phyloP scores from a whole-genome alignment of 2,797 vertebrate genomes.

The Merluccius polli region DNA sequence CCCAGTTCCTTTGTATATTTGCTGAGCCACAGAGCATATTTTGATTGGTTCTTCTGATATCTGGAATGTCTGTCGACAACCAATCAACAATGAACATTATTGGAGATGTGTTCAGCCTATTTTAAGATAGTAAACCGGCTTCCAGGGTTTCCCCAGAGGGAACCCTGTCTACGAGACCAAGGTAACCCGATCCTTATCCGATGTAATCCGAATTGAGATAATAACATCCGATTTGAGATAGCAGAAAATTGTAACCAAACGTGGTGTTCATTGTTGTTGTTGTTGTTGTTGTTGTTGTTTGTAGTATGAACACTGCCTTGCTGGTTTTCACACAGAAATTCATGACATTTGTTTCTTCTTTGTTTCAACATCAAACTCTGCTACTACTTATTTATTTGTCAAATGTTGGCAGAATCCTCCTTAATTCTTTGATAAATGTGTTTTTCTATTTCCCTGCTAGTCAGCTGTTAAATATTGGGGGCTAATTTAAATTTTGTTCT shows the following conservation, averaged over 20 bases:
- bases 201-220: background rate
- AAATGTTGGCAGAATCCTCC: background rate
- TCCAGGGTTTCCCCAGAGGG: background rate
- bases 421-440: background rate
- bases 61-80: background rate
- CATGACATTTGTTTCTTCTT: background rate
- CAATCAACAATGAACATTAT: background rate
- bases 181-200: background rate
- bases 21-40: background rate
- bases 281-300: background rate
- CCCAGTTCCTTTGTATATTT: background rate
- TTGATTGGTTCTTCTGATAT: background rate
- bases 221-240: background rate
- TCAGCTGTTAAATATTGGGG: slow-evolving; percentile 5
- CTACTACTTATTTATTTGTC: background rate
- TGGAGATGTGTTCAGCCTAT: background rate
- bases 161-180: background rate
- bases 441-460: background rate
- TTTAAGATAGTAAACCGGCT: too few species aligned
- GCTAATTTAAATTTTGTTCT: slow-evolving; percentile 27
- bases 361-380: background rate
- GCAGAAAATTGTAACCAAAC: too few species aligned
- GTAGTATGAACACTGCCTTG: background rate
- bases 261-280: background rate
- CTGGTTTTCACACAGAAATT: background rate